Conservation (phyloP, 1,140 invertebrate species). For the Macrobrachium nipponense region DNA sequence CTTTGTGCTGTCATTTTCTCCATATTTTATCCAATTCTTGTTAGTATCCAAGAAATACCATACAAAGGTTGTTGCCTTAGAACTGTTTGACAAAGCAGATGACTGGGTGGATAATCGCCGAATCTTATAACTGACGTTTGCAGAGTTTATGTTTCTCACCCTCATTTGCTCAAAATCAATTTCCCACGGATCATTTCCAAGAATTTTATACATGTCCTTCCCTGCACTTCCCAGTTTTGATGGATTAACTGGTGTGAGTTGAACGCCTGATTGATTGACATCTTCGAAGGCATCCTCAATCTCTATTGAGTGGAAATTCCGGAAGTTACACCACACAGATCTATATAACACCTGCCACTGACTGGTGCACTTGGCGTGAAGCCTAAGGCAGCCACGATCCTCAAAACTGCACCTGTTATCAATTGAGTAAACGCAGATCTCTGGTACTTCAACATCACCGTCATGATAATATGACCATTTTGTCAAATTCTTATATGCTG, state of each 20-base stretch:
- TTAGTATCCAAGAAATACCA: constrained; percentile 16
- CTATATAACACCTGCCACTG: neutral
- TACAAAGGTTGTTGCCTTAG: constrained; percentile 10
- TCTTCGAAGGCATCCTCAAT: constrained; percentile 9
- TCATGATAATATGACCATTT: constrained; percentile 9
- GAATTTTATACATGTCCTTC: neutral
- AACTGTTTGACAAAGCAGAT: neutral
- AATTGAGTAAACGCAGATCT: constrained; percentile 10
- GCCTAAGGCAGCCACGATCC: neutral
- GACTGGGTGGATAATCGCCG: neutral
- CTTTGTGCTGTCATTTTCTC: neutral
- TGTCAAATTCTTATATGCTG: neutral
- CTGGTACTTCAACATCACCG: constrained; percentile 2
- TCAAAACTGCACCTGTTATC: neutral
- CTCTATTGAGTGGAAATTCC: constrained; percentile 12
- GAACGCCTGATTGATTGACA: neutral
- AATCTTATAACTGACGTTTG: neutral
- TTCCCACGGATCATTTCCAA: neutral
- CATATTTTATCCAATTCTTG: constrained; percentile 11
- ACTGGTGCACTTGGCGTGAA: neutral
- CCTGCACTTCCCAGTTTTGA: neutral
- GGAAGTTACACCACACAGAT: constrained; percentile 1
- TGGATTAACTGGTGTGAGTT: neutral
- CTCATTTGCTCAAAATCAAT: neutral
- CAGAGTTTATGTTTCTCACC: neutral